Evolutionary conservation across 2,888 invertebrate genomes (phyloP).

Genomic region (Tuta absoluta): DNA sequence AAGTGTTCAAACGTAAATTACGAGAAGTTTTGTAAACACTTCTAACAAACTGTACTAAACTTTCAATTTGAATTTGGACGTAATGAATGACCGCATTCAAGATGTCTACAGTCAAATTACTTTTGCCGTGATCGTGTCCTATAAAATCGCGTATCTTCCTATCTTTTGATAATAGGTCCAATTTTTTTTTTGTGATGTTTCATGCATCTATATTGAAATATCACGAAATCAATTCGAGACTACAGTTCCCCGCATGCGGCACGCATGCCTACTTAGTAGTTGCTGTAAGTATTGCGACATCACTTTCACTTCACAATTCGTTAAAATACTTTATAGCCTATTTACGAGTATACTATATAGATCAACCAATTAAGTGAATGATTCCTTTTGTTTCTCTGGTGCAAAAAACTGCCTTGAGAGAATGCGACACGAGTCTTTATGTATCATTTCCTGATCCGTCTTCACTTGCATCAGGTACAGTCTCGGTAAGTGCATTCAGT

Average conservation of each 20-base stretch:
- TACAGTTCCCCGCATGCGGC: constrained; percentile 43
- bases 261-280: constrained; percentile 40
- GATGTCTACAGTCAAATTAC: not conserved
- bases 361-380: constrained; percentile 18
- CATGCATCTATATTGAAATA: not conserved
- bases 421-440: constrained; percentile 24
- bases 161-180: not conserved
- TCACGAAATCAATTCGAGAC: constrained; percentile 39
- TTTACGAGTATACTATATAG: constrained; percentile 15
- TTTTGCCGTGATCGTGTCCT: not conserved
- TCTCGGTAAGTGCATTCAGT: constrained; percentile 44
- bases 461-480: constrained; percentile 48
- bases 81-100: not conserved
- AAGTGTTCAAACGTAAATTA: constrained; percentile 36
- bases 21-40: not conserved
- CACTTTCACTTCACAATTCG: constrained; percentile 68
- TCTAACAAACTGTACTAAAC: no score
- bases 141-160: not conserved
- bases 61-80: not conserved
- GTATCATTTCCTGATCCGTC: constrained; percentile 49
- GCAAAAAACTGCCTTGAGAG: constrained; percentile 24
- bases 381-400: constrained; percentile 17
- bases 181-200: not conserved
- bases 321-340: constrained; percentile 38
- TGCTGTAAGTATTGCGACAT: constrained; percentile 61